Base-by-base conservation (phyloP, 2,888 invertebrate genomes). In the Erebia aethiops region DNA sequence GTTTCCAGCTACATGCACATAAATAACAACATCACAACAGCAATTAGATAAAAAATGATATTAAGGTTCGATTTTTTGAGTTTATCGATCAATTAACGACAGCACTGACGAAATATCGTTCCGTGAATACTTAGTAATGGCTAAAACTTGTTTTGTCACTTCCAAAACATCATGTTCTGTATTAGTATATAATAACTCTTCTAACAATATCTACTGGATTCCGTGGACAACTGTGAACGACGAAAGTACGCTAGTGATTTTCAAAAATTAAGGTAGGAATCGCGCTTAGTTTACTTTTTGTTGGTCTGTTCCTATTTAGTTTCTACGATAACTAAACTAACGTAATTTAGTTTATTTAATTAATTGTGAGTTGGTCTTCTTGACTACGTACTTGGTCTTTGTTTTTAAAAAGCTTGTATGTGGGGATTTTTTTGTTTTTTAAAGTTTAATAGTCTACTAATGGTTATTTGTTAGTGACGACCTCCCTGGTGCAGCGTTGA, bases 71-170 rank as follows among this genome's bases (percentile, higher is more conserved):
- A 46, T 49, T 49, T 51, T 64, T 64, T 64, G 41, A 14, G 35
- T 67, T 65, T 54, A 16, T 61, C 41, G 63, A 67, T 43, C 57
- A 69, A 69, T 69, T 73, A 70, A 70, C 66, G 57, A 46, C n/a
- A 56, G 64, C 54, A 41, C n/a, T 74, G 71, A 73, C 71, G 71
- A 71, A 74, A 76, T 43, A 51, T 5, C 18, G 57, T 73, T 75
- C 72, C 54, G 68, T 65, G 72, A 75, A 76, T 41, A 67, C 35
- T 64, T 54, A 49, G 62, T 63, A 64, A 71, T 70, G 67, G 58
- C 71, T 66, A 35, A 74, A 77, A 77, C 76, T 11, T 56, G 76
- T 77, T 77, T 35, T 74, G 69, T 70, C 65, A 63, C 65, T 69
- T 71, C 73, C 62, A 73, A 70, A 73, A 71, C 52, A 70, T 72